phyloP scores from a whole-genome alignment of 1,140 invertebrate genomes.

The Hermetia illucens region DNA sequence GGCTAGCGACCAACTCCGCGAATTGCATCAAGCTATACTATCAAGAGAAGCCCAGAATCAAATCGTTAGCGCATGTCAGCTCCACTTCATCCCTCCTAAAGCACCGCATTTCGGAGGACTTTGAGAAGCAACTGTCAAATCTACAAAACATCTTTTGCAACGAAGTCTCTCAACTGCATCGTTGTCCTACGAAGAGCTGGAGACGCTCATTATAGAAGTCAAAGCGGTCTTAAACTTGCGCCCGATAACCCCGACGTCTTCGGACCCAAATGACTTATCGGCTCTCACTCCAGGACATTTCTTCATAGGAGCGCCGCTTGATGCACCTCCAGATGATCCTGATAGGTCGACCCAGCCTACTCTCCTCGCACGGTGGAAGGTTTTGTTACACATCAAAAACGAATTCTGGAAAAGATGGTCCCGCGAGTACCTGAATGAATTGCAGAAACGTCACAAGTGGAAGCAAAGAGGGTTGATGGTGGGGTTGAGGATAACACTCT shows the following conservation, averaged over 20 bases:
- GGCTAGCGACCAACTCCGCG: not conserved
- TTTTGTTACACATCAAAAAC: no score
- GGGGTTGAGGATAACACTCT: no score
- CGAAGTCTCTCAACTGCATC: conserved; percentile 6
- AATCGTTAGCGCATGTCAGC: conserved; percentile 7
- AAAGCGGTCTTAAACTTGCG: conserved; percentile 16
- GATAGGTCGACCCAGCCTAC: no score
- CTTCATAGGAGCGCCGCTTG: no score
- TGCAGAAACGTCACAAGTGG: no score
- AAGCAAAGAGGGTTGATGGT: no score
- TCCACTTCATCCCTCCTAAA: conserved; percentile 20
- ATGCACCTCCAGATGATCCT: no score
- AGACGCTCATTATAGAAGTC: conserved; percentile 9
- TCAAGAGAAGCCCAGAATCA: not conserved
- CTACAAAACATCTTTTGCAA: conserved; percentile 11
- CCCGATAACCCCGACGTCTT: conserved; percentile 12
- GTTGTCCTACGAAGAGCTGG: conserved; percentile 13
- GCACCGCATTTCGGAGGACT: conserved; percentile 20
- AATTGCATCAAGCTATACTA: conserved; percentile 1
- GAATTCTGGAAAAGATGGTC: no score
- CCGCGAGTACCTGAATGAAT: no score
- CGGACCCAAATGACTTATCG: conserved; percentile 12
- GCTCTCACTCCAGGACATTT: conserved; percentile 20
- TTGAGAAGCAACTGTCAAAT: conserved; percentile 19
- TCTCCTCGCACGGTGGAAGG: no score